Evolutionary conservation across 2,113 vertebrate genomes (phyloP).

Genomic region (Australoheros scitulus): DNA sequence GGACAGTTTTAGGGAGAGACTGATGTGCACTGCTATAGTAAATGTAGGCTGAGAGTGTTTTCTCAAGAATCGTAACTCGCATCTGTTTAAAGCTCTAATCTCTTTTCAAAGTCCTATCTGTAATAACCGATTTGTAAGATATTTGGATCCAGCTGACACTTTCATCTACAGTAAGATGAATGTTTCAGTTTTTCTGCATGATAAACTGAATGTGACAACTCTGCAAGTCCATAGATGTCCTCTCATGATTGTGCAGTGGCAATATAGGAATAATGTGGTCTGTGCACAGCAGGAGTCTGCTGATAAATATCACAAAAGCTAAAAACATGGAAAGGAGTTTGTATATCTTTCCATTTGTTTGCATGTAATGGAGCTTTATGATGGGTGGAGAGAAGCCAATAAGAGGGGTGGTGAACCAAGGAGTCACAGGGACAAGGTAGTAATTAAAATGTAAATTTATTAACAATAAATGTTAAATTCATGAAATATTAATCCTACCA

Average conservation of each 20-base stretch:
- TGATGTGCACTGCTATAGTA: too few relatives aligned
- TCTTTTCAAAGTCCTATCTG: slow-evolving; percentile 1
- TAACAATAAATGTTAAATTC: neutral
- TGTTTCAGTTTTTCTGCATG: neutral
- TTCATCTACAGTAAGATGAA: neutral
- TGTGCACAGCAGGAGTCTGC: neutral
- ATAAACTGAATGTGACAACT: neutral
- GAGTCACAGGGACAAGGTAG: neutral
- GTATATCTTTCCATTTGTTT: neutral
- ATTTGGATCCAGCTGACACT: slow-evolving; percentile 10
- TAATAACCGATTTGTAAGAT: slow-evolving; percentile 16
- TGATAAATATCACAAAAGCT: neutral
- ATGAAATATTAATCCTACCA: neutral
- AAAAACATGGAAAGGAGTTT: neutral
- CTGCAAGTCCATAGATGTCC: neutral
- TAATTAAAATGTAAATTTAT: neutral
- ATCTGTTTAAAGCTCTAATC: slow-evolving; percentile 34
- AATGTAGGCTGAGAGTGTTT: neutral
- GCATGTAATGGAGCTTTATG: neutral
- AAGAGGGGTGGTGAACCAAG: neutral
- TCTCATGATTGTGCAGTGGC: neutral
- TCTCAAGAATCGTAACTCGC: slow-evolving; percentile 41
- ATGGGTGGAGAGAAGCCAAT: neutral
- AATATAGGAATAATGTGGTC: neutral
- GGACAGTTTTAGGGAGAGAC: neutral